phyloP scores from a whole-genome alignment of 2,888 invertebrate genomes.

The Escarpia spicata region DNA sequence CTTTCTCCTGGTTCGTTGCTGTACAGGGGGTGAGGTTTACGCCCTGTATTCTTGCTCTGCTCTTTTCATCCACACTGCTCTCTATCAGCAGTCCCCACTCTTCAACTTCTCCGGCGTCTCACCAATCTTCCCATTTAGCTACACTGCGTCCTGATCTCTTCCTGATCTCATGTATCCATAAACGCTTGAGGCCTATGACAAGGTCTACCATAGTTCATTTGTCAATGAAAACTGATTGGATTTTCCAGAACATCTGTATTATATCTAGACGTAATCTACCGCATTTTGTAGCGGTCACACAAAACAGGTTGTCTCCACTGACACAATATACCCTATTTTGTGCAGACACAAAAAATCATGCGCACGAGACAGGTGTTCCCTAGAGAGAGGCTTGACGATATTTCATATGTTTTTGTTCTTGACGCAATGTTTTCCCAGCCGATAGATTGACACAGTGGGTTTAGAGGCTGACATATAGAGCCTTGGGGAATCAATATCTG shows the following conservation, averaged over 20 bases:
- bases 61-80: no score
- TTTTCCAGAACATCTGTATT: background rate
- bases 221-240: background rate
- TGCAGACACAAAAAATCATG: background rate
- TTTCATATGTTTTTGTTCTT: conserved; percentile 13
- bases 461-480: conserved; percentile 16
- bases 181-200: background rate
- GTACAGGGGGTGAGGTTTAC: no score
- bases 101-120: no score
- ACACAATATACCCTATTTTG: background rate
- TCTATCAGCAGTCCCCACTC: no score
- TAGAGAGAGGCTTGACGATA: background rate
- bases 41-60: no score
- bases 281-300: background rate
- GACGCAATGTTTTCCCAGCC: background rate
- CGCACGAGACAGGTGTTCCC: background rate
- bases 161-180: background rate
- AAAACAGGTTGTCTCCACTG: background rate
- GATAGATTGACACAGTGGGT: background rate
- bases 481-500: background rate
- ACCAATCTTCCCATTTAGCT: no score
- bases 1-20: no score
- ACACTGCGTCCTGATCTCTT: no score
- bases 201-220: background rate
- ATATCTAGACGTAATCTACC: background rate